Conservation (phyloP, 2,113 vertebrate genomes). For the Deroptyus accipitrinus region DNA sequence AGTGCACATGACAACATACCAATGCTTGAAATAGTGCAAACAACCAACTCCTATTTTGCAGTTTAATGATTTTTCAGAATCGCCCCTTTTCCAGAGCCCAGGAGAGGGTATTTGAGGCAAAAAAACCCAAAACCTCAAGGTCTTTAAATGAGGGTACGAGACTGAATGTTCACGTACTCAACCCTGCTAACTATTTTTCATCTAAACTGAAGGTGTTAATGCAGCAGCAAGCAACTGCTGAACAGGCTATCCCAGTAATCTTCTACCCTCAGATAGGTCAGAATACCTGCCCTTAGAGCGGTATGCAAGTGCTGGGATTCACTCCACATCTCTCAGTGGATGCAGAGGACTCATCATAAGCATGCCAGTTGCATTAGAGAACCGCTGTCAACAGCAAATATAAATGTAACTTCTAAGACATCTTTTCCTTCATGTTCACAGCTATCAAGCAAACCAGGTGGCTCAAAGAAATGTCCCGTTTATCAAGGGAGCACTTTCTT, state of each 20-base stretch:
- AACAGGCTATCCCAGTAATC: neutral
- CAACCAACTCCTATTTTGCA: neutral
- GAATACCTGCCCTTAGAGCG: neutral
- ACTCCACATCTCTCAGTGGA: neutral
- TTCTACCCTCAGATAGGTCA: neutral
- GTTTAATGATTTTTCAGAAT: neutral
- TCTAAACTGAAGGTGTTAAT: neutral
- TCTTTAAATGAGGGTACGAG: neutral
- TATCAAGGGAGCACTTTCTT: neutral
- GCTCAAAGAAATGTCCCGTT: accelerated
- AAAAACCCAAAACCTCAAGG: neutral
- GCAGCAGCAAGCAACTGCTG: neutral
- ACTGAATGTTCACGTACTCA: neutral
- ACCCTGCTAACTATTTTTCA: neutral
- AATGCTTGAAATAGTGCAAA: accelerated
- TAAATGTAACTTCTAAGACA: neutral
- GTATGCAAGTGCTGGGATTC: neutral
- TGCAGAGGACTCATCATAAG: accelerated
- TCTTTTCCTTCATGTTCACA: neutral
- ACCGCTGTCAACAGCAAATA: neutral
- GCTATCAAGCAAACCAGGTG: neutral
- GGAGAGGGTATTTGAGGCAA: neutral
- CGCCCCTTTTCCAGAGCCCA: neutral
- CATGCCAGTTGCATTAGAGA: neutral
- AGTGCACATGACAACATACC: accelerated